Evolutionary conservation across 2,113 vertebrate genomes (phyloP).

Genomic region (Apeltes quadracus): DNA sequence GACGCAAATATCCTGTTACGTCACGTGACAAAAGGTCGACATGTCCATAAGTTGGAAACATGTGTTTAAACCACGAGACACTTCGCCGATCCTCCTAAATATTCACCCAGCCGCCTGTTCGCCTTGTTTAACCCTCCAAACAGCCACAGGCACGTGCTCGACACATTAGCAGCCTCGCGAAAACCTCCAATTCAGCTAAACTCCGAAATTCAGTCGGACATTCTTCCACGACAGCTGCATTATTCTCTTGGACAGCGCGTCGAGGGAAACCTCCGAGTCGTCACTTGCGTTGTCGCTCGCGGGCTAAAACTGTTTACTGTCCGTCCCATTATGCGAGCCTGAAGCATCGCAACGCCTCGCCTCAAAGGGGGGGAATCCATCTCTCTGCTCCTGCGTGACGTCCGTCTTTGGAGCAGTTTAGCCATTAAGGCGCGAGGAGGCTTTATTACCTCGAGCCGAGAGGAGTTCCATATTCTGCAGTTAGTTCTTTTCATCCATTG

Average conservation of each 20-base stretch:
- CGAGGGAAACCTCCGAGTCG: constrained; percentile 61
- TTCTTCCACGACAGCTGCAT: constrained; percentile 31
- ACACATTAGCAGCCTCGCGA: constrained; percentile 1
- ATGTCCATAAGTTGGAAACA: background rate
- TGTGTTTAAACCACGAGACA: background rate
- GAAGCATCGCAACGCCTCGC: constrained; percentile 24
- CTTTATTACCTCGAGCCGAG: constrained; percentile 13
- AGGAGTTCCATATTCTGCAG: background rate
- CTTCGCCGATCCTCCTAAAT: background rate
- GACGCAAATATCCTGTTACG: background rate
- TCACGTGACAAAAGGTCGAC: background rate
- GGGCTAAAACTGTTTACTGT: constrained; percentile 6
- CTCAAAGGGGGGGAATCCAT: constrained; percentile 44
- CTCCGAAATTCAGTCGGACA: background rate
- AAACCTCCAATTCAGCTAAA: constrained; percentile 27
- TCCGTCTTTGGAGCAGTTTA: constrained; percentile 37
- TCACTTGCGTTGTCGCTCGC: constrained; percentile 56
- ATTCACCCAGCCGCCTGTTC: background rate
- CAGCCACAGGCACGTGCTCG: no score
- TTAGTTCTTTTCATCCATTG: constrained; percentile 3
- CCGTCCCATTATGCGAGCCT: constrained; percentile 44
- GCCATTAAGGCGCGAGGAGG: constrained; percentile 20
- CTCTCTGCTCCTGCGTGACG: constrained; percentile 10
- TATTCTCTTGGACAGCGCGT: constrained; percentile 21
- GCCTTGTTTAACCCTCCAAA: constrained; percentile 16